Base-by-base conservation (phyloP, 2,797 vertebrate genomes). In the Poecilia picta region DNA sequence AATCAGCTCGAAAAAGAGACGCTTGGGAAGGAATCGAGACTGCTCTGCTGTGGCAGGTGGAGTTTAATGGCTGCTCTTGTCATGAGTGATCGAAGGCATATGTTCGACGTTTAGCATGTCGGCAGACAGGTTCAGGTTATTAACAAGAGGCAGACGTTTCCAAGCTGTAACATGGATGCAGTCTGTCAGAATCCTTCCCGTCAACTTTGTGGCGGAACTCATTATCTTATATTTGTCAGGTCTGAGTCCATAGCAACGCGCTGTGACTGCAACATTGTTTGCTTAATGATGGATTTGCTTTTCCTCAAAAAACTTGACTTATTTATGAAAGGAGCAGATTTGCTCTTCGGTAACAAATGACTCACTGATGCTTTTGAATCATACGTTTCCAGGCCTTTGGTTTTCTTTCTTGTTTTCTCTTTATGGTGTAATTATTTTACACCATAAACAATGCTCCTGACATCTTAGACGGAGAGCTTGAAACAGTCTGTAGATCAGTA, bases 281-380 rank as follows among this genome's bases (percentile, higher is more conserved):
- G 64, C 78, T 20, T 2, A 6, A 74, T 83, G 85, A 84, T 83
- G 36, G 85, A 89, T 80, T 68, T 39, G 64, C n/a, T 75, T 77
- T 75, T 74, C 76, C 51, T 81, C 36, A 72, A n/a, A n/a, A 57
- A 59, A 18, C 66, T 80, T 18, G n/a, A 41, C 45, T 16, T 1
- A 75, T 85, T 81, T 80, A 80, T 59, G 41, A 16, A 73, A 75
- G 72, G 53, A 39, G 33, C 2, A 76, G 10, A 73, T 80, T 53
- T 78, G 12, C 5, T 36, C 10, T 64, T 8, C 20, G 12, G 5
- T 45, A 51, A 72, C 28, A 51, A n/a, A n/a, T 45, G 66, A 70
- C 23, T 45, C 41, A 16, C 41, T 45, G 12, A 71, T 45, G 12
- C 12, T 15, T 39, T 70, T 43, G 11, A 70, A 45, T 45, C 25